These are phyloP conservation scores for Cephus spinipes DNA, from an alignment of 2,888 invertebrate species.

Conservation along the genomic window DNA sequence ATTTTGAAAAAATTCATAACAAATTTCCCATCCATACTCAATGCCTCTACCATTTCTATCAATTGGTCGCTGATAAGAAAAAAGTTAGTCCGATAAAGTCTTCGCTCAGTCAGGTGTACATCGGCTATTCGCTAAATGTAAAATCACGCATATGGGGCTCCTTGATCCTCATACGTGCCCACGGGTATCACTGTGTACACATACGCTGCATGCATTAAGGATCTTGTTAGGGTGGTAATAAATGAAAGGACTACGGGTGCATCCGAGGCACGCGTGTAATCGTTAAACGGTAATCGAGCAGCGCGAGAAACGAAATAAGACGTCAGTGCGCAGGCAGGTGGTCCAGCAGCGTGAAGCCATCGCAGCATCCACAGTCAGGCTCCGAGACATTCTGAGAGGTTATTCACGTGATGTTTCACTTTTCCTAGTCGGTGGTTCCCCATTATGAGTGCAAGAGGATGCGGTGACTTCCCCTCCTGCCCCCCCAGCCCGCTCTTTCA, in stretches of 20 bases:
- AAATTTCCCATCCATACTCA: too few species aligned
- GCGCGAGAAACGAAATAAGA: constrained; percentile 44
- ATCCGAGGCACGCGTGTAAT: constrained; percentile 31
- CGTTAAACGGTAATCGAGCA: constrained; percentile 48
- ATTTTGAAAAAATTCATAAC: too few species aligned
- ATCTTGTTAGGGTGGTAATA: constrained; percentile 36
- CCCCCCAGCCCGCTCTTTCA: constrained; percentile 31
- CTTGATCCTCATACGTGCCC: too few species aligned
- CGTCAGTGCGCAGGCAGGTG: constrained; percentile 54
- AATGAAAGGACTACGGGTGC: constrained; percentile 44
- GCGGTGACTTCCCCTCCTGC: constrained; percentile 25
- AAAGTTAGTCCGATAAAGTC: too few species aligned
- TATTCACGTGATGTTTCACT: constrained; percentile 59
- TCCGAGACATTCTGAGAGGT: constrained; percentile 9
- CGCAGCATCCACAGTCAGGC: constrained; percentile 11
- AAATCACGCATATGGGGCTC: too few species aligned
- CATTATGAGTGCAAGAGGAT: constrained; percentile 43
- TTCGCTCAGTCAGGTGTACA: too few species aligned
- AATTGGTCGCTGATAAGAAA: too few species aligned
- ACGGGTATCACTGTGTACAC: too few species aligned
- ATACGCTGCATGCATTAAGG: too few species aligned
- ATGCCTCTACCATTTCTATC: too few species aligned
- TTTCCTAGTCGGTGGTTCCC: constrained; percentile 55
- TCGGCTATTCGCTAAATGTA: too few species aligned
- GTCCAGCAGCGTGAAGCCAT: constrained; percentile 30